phyloP scores from a whole-genome alignment of 2,113 vertebrate genomes.

The Variabilichromis moorii region DNA sequence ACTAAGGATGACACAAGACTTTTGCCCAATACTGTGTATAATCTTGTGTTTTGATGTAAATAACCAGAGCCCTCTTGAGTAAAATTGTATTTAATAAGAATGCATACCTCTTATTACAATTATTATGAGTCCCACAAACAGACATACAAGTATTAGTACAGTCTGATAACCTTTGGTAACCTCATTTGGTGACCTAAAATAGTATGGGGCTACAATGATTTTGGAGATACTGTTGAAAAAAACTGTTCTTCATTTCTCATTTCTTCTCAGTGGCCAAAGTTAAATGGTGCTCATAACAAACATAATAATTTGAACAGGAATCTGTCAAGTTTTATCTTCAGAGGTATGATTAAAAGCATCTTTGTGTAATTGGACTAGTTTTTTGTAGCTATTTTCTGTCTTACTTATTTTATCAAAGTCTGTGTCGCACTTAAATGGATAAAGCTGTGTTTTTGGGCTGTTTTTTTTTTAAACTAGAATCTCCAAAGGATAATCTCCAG shows the following conservation, averaged over 20 bases:
- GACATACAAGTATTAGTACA: not conserved
- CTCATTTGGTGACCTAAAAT: not conserved
- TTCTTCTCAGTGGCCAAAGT: not conserved
- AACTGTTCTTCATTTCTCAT: not conserved
- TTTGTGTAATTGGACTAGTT: not conserved
- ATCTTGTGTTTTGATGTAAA: not conserved
- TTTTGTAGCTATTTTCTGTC: not conserved
- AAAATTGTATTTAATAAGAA: not conserved
- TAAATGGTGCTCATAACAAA: not conserved
- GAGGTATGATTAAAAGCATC: not conserved
- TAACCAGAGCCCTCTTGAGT: not conserved
- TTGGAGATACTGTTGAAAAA: not conserved
- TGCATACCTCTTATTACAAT: not conserved
- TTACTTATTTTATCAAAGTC: not conserved
- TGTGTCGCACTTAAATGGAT: not conserved
- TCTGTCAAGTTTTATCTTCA: not conserved
- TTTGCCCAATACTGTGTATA: not conserved
- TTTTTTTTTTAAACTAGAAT: constrained; percentile 20
- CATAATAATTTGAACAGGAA: not conserved
- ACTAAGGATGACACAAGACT: not conserved
- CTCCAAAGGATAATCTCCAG: constrained; percentile 32
- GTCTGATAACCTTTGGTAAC: not conserved
- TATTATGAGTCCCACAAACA: not conserved
- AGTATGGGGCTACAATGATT: not conserved
- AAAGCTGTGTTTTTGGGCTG: not conserved